These are phyloP conservation scores for Carassius carassius DNA, from an alignment of 2,113 vertebrate genomes.

Conservation along the genomic window DNA sequence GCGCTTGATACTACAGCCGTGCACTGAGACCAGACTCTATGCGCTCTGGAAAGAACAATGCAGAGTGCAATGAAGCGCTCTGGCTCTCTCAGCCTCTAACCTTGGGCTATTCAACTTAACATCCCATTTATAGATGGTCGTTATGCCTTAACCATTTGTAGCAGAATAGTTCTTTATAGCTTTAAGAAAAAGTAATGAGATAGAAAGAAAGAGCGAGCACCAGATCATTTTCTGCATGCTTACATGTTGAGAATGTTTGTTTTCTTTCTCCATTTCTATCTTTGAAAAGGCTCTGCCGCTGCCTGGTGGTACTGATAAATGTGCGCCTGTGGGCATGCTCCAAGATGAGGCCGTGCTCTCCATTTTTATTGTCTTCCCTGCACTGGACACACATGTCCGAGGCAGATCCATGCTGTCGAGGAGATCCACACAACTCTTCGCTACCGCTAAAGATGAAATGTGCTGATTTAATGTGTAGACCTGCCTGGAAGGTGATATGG, in stretches of 20 bases:
- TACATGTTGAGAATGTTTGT: slow-evolving; percentile 56
- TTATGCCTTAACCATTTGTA: slow-evolving; percentile 75
- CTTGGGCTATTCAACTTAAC: slow-evolving; percentile 78
- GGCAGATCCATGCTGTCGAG: slow-evolving; percentile 48
- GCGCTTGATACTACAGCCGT: slow-evolving; percentile 40
- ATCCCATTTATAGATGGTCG: slow-evolving; percentile 73
- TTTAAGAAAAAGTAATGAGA: slow-evolving; percentile 70
- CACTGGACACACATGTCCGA: slow-evolving; percentile 52
- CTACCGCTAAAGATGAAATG: slow-evolving; percentile 69
- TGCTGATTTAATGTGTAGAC: slow-evolving; percentile 70
- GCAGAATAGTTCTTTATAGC: slow-evolving; percentile 78
- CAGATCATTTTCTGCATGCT: slow-evolving; percentile 61
- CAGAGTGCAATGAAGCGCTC: slow-evolving; percentile 57
- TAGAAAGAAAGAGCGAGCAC: slow-evolving; percentile 53
- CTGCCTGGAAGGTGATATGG: slow-evolving; percentile 69
- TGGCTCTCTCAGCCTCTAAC: slow-evolving; percentile 67
- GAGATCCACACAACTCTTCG: slow-evolving; percentile 55
- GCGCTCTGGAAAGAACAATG: slow-evolving; percentile 51
- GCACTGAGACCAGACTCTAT: slow-evolving; percentile 31
- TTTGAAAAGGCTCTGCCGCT: slow-evolving; percentile 58
- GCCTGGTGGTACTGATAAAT: slow-evolving; percentile 64
- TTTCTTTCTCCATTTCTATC: slow-evolving; percentile 30
- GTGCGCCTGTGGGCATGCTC: slow-evolving; percentile 59
- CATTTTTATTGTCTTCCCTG: slow-evolving; percentile 57
- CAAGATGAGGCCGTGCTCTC: slow-evolving; percentile 48